These are phyloP conservation scores for Nothocercus nigrocapillus DNA, from an alignment of 2,113 vertebrate species.

Conservation along the genomic window DNA sequence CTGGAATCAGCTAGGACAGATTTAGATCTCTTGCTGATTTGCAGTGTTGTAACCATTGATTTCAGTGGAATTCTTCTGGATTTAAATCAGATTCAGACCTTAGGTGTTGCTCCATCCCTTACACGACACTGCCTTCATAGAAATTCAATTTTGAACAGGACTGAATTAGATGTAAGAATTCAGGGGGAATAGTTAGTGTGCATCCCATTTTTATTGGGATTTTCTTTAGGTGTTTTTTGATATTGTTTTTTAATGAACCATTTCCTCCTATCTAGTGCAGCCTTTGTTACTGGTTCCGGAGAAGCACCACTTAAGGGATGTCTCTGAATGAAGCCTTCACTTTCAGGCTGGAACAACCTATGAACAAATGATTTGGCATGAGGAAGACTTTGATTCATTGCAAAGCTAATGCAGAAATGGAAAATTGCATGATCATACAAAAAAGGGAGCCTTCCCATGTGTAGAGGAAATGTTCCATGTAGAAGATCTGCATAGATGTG, in stretches of 20 bases:
- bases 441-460: slow-evolving; percentile 1
- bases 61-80: slow-evolving; percentile 26
- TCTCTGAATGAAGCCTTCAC: slow-evolving; percentile 1
- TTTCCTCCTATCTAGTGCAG: neutral
- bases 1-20: slow-evolving; percentile 72
- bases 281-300: neutral
- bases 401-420: neutral
- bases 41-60: slow-evolving; percentile 18
- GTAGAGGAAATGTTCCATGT: neutral
- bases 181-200: neutral
- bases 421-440: neutral
- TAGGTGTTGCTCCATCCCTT: neutral
- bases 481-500: neutral
- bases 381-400: slow-evolving; percentile 2
- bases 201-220: neutral
- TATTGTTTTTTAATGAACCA: neutral
- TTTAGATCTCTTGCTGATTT: slow-evolving; percentile 67
- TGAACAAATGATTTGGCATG: neutral
- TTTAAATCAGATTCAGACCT: neutral
- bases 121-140: neutral
- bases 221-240: neutral
- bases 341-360: neutral
- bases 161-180: neutral
- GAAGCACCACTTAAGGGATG: neutral
- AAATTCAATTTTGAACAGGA: neutral